phyloP scores from a whole-genome alignment of 2,888 invertebrate species.

The Leptinotarsa peninsularis region DNA sequence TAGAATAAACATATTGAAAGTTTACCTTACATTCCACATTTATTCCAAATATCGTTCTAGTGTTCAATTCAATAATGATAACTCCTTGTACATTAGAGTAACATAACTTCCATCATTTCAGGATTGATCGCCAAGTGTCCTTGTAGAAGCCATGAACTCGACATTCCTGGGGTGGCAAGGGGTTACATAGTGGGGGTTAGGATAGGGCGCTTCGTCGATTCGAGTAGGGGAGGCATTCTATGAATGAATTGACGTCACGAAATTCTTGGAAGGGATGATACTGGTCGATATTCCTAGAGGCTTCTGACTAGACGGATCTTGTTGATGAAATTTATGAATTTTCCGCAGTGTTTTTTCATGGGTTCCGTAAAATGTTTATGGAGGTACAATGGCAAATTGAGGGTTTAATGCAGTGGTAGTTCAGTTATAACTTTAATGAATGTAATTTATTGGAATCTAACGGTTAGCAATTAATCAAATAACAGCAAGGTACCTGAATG shows the following conservation, averaged over 20 bases:
- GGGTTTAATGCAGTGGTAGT: too few relatives aligned
- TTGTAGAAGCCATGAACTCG: slow-evolving; percentile 36
- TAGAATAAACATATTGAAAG: not conserved
- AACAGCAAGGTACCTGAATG: too few relatives aligned
- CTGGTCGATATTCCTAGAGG: slow-evolving; percentile 24
- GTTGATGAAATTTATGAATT: not conserved
- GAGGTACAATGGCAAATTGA: too few relatives aligned
- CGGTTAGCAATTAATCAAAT: too few relatives aligned
- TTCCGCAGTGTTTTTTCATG: not conserved
- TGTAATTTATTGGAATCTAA: too few relatives aligned
- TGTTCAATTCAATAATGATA: slow-evolving; percentile 14
- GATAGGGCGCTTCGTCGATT: slow-evolving; percentile 45
- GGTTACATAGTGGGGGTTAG: slow-evolving; percentile 30
- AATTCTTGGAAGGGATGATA: slow-evolving; percentile 27
- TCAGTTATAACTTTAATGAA: too few relatives aligned
- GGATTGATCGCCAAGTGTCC: slow-evolving; percentile 32
- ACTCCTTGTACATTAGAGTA: slow-evolving; percentile 21
- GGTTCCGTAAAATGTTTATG: too few relatives aligned
- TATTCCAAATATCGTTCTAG: not conserved
- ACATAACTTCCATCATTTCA: slow-evolving; percentile 17
- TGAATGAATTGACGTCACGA: slow-evolving; percentile 56
- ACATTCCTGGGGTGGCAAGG: slow-evolving; percentile 17
- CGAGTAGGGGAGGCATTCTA: slow-evolving; percentile 50
- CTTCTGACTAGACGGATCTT: slow-evolving; percentile 20
- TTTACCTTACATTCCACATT: not conserved